Evolutionary conservation across 2,888 invertebrate genomes (phyloP).

Genomic region (Diabrotica balteata): DNA sequence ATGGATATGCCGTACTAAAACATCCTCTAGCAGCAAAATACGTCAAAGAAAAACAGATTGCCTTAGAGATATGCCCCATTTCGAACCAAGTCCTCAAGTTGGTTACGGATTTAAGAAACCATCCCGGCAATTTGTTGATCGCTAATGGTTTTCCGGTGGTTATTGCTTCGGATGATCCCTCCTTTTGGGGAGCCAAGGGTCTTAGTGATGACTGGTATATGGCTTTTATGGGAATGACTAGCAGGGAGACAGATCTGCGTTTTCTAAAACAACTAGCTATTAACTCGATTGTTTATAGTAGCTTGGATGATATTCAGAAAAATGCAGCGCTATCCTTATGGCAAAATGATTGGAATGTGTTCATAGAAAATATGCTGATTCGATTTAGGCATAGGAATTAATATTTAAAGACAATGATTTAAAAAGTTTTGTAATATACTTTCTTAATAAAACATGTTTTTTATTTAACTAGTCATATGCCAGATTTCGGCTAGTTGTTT

Average conservation of each 20-base stretch:
- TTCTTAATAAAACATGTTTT: no score
- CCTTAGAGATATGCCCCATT: slow-evolving; percentile 78
- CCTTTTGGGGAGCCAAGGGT: slow-evolving; percentile 74
- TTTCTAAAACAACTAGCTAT: slow-evolving; percentile 76
- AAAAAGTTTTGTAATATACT: no score
- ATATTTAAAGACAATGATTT: no score
- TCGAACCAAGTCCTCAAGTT: slow-evolving; percentile 77
- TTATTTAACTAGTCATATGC: no score
- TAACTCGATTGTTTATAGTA: slow-evolving; percentile 77
- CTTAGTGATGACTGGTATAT: slow-evolving; percentile 81
- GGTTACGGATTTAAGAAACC: slow-evolving; percentile 76
- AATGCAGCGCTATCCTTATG: slow-evolving; percentile 63
- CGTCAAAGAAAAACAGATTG: slow-evolving; percentile 68
- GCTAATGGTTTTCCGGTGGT: slow-evolving; percentile 75
- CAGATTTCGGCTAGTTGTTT: no score
- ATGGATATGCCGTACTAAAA: slow-evolving; percentile 76
- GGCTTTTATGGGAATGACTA: slow-evolving; percentile 77
- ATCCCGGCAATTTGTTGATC: slow-evolving; percentile 72
- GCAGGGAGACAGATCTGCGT: slow-evolving; percentile 70
- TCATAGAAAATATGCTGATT: slow-evolving; percentile 58
- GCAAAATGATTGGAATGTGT: slow-evolving; percentile 66
- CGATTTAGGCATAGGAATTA: background rate
- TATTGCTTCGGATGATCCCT: slow-evolving; percentile 79
- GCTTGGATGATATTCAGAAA: slow-evolving; percentile 63
- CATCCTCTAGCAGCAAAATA: slow-evolving; percentile 71